Evolutionary conservation across 2,888 invertebrate genomes (phyloP).

Genomic region (Drosophila pseudotalamancana): DNA sequence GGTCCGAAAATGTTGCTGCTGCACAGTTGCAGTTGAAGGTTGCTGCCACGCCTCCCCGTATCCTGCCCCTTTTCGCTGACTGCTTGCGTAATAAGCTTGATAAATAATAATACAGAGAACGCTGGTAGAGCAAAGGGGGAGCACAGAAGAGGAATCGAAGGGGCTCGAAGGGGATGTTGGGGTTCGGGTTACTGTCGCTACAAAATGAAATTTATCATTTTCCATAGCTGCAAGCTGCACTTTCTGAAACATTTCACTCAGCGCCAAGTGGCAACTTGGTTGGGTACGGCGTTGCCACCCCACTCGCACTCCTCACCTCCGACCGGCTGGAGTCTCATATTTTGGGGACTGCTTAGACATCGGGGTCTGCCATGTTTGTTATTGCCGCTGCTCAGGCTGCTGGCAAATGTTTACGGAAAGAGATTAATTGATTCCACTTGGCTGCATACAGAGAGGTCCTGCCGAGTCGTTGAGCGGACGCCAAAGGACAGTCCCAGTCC

Average conservation of each 20-base stretch:
- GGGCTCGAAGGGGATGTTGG: neutral
- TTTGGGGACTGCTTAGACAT: slow-evolving; percentile 74
- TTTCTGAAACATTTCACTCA: slow-evolving; percentile 81
- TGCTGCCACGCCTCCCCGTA: neutral
- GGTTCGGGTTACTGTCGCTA: slow-evolving; percentile 53
- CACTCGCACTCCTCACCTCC: neutral
- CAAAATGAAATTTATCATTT: slow-evolving; percentile 78
- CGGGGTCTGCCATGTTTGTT: slow-evolving; percentile 52
- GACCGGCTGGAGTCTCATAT: slow-evolving; percentile 55
- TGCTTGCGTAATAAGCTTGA: slow-evolving; percentile 78
- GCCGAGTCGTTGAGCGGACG: slow-evolving; percentile 30
- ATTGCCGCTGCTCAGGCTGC: slow-evolving; percentile 31
- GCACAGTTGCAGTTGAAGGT: slow-evolving; percentile 72
- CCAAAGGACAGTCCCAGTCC: slow-evolving; percentile 4
- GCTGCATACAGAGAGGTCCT: slow-evolving; percentile 73
- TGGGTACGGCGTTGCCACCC: neutral
- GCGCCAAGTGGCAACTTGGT: slow-evolving; percentile 37
- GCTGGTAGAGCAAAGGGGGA: slow-evolving; percentile 33
- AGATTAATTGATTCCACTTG: slow-evolving; percentile 81
- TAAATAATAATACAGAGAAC: slow-evolving; percentile 77
- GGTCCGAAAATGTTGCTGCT: slow-evolving; percentile 46
- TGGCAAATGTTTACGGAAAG: slow-evolving; percentile 78
- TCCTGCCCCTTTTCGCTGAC: slow-evolving; percentile 7
- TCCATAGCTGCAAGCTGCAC: slow-evolving; percentile 80
- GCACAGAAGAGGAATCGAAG: slow-evolving; percentile 1